These are phyloP conservation scores for Cricetomys ansorgei DNA, from an alignment of 2,113 vertebrate species.

Conservation along the genomic window DNA sequence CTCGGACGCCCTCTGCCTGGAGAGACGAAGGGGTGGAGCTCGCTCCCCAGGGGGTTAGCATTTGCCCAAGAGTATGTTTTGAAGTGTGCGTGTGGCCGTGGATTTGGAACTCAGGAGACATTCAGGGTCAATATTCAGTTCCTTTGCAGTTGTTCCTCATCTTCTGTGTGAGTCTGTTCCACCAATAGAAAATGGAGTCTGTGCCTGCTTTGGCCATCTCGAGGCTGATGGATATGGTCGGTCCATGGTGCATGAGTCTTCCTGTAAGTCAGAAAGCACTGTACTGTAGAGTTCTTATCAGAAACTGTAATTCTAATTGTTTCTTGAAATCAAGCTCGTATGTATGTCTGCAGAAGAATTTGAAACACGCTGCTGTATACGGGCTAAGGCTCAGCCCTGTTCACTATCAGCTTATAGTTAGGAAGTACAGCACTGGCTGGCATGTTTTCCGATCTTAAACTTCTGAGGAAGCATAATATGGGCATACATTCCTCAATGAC, in stretches of 20 bases:
- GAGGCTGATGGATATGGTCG: neutral
- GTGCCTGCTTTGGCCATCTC: neutral
- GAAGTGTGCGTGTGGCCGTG: neutral
- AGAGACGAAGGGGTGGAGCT: neutral
- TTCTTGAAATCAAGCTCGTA: neutral
- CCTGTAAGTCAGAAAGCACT: neutral
- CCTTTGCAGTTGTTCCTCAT: neutral
- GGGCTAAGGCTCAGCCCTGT: neutral
- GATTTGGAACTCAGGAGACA: neutral
- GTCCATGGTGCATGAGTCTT: neutral
- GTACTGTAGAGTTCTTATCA: neutral
- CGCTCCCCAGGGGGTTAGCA: too few relatives aligned
- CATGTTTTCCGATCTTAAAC: neutral
- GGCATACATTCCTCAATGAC: neutral
- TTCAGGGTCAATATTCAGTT: neutral
- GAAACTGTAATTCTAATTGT: conserved; percentile 14
- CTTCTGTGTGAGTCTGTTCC: neutral
- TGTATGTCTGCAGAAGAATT: neutral
- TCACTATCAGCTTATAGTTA: neutral
- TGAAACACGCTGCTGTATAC: neutral
- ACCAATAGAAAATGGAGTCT: neutral
- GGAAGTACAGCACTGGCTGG: neutral
- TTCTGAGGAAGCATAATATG: conserved; percentile 25
- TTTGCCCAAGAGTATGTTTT: neutral
- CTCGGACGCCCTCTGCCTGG: neutral